These are phyloP conservation scores for Karalla daura DNA, from an alignment of 2,797 vertebrate species.

Conservation along the genomic window DNA sequence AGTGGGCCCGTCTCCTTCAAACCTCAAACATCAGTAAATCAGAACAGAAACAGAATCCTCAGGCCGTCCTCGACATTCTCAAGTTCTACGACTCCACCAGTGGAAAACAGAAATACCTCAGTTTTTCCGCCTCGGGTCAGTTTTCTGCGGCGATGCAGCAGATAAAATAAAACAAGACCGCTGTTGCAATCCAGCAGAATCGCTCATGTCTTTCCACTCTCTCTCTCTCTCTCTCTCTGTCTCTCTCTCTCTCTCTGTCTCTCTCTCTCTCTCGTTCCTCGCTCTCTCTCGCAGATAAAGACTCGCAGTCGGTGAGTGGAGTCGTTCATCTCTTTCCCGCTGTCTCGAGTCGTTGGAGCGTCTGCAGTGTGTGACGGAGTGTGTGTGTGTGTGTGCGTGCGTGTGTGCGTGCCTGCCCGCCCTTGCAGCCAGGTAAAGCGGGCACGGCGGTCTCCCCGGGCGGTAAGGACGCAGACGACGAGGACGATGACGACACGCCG, in stretches of 20 bases:
- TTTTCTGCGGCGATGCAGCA: constrained; percentile 18
- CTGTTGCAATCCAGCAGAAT: background rate
- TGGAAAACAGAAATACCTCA: constrained; percentile 97
- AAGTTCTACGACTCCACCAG: constrained; percentile 98
- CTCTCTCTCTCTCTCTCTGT: constrained; percentile 41
- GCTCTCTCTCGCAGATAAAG: constrained; percentile 80
- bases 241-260: constrained; percentile 35
- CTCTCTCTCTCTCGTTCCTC: constrained; percentile 32
- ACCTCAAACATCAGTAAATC: constrained; percentile 98
- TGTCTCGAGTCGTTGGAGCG: background rate
- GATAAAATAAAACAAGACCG: background rate
- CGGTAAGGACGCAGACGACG: constrained; percentile 85
- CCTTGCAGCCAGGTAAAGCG: constrained; percentile 86
- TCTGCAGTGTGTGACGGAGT: background rate
- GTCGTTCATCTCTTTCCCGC: background rate
- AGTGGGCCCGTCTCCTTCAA: constrained; percentile 97
- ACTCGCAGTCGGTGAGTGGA: constrained; percentile 73
- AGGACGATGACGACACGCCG: constrained; percentile 91
- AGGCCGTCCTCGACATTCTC: constrained; percentile 96
- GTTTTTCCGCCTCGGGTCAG: constrained; percentile 93
- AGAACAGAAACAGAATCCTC: constrained; percentile 98
- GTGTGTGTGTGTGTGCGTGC: no score
- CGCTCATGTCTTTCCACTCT: constrained; percentile 7
- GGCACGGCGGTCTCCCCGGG: constrained; percentile 85
- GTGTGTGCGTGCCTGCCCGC: background rate